A percentile compares a stretch with the other conserved stretches of the same genome.
phyloP scores from a whole-genome alignment of 2,888 invertebrate species.

The Aphidoletes aphidimyza region DNA sequence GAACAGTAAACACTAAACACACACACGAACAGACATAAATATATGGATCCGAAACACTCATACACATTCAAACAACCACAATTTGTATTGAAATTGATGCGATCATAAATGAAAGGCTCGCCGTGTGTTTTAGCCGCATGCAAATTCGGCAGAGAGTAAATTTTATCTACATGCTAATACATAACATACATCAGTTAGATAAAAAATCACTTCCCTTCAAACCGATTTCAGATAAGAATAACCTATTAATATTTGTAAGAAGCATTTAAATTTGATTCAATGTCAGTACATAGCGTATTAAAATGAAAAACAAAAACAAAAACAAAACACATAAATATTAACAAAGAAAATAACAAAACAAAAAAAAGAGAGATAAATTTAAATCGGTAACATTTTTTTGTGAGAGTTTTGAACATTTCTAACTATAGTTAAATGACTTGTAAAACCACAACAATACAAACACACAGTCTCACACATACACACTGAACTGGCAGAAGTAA shows the following conservation, averaged over 20 bases:
- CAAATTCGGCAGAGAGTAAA: neutral
- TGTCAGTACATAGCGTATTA: conserved; percentile 26
- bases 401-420: neutral
- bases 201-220: conserved; percentile 10
- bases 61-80: neutral
- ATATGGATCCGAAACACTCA: neutral
- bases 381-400: conserved; percentile 2
- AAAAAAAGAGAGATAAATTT: too few species aligned
- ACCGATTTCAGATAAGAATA: conserved; percentile 27
- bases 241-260: conserved; percentile 26
- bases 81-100: too few species aligned
- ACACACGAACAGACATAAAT: too few species aligned
- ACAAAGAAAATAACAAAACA: neutral
- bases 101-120: too few species aligned
- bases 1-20: neutral
- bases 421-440: conserved; percentile 28
- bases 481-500: neutral
- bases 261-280: conserved; percentile 51
- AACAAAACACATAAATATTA: conserved; percentile 29
- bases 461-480: neutral
- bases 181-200: neutral
- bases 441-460: conserved; percentile 2
- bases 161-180: neutral
- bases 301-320: neutral
- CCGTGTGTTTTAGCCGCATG: too few species aligned